A percentile compares a stretch with the other conserved stretches of the same genome.
phyloP scores from a whole-genome alignment of 1,140 invertebrate species.

The Trichoplusia ni region DNA sequence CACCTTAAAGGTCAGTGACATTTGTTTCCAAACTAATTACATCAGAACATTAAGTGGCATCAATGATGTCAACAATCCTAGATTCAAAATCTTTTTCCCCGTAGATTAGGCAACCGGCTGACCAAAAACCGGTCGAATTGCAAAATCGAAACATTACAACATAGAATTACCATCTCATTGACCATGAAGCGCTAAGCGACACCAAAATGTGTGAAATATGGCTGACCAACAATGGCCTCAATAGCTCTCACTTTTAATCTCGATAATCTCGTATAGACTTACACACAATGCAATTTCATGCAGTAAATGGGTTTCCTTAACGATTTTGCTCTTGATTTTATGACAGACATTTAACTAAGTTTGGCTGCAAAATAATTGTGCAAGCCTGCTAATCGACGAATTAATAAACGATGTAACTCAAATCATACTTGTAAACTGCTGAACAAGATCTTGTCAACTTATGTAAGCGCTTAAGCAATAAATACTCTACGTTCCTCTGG shows the following conservation, averaged over 20 bases:
- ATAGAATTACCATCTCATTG: constrained; percentile 63
- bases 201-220: constrained; percentile 36
- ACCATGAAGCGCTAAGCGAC: constrained; percentile 48
- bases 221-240: constrained; percentile 42
- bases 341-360: constrained; percentile 16
- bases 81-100: background rate
- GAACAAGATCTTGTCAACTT: too few relatives aligned
- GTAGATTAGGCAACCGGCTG: constrained; percentile 35
- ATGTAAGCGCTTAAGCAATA: too few relatives aligned
- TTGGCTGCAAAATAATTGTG: constrained; percentile 5
- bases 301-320: constrained; percentile 34
- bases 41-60: background rate
- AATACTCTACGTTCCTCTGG: too few relatives aligned
- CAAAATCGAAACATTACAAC: constrained; percentile 50
- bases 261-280: constrained; percentile 30
- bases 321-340: constrained; percentile 17
- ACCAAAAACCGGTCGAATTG: constrained; percentile 43
- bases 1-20: background rate
- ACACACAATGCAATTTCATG: constrained; percentile 29
- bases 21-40: constrained; percentile 5
- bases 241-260: constrained; percentile 60
- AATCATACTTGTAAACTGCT: background rate
- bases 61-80: constrained; percentile 10
- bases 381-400: background rate
- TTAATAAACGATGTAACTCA: background rate